phyloP scores from a whole-genome alignment of 2,113 vertebrate genomes.

The Sylvicapra grimmia region DNA sequence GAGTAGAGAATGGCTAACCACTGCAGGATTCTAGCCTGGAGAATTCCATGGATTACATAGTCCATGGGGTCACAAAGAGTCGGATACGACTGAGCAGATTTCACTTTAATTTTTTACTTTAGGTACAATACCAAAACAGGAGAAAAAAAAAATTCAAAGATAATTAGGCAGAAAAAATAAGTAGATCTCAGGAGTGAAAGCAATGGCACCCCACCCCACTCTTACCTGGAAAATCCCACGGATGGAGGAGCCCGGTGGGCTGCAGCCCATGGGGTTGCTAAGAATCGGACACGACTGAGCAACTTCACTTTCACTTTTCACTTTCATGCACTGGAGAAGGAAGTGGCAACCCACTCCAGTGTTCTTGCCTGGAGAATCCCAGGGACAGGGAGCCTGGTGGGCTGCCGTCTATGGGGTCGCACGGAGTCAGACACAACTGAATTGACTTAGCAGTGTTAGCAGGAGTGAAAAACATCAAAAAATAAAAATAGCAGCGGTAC shows the following conservation, averaged over 20 bases:
- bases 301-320: no score
- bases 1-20: not conserved
- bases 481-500: not conserved
- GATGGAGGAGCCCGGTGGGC: no score
- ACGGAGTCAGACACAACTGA: fast-evolving
- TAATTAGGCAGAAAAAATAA: not conserved
- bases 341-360: no score
- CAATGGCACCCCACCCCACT: no score
- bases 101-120: not conserved
- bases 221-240: no score
- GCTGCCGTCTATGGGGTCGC: fast-evolving
- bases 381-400: no score
- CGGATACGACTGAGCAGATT: fast-evolving
- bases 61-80: not conserved
- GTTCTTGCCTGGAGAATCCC: not conserved
- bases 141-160: not conserved
- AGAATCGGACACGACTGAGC: no score
- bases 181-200: not conserved
- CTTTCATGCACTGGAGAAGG: no score
- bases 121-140: not conserved
- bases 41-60: not conserved
- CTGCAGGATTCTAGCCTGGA: not conserved
- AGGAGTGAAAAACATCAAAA: not conserved
- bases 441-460: not conserved
- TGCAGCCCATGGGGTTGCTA: no score